These are phyloP conservation scores for Andrena flavipes DNA, from an alignment of 2,888 invertebrate genomes.

Conservation along the genomic window DNA sequence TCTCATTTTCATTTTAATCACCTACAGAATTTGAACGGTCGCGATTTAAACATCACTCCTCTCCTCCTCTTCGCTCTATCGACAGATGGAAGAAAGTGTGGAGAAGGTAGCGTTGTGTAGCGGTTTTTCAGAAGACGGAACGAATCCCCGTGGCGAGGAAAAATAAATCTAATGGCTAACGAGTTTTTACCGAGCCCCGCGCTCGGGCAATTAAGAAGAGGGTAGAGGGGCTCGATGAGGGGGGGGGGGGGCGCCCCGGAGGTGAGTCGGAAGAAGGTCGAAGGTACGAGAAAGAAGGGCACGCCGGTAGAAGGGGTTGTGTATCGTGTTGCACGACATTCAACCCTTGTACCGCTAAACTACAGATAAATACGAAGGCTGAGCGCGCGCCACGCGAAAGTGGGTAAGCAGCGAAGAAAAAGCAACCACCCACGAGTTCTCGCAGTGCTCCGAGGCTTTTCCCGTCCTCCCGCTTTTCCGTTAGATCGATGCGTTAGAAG, in stretches of 20 bases:
- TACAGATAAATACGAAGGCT: constrained; percentile 72
- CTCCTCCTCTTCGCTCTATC: neutral
- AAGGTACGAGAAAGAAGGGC: constrained; percentile 62
- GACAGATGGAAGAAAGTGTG: neutral
- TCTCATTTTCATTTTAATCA: too few relatives aligned
- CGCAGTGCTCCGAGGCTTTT: constrained; percentile 29
- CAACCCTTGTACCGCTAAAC: constrained; percentile 76
- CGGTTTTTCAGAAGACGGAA: constrained; percentile 52
- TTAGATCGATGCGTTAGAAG: neutral
- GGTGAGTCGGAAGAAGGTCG: constrained; percentile 73
- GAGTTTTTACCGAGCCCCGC: constrained; percentile 81
- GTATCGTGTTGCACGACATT: constrained; percentile 81
- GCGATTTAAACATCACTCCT: neutral
- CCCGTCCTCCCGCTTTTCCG: neutral
- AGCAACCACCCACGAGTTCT: constrained; percentile 47
- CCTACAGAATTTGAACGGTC: constrained; percentile 10
- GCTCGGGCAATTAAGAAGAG: constrained; percentile 79
- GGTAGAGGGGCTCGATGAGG: constrained; percentile 62
- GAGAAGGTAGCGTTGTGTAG: constrained; percentile 26
- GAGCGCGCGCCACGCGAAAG: constrained; percentile 58
- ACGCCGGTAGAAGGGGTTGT: constrained; percentile 65
- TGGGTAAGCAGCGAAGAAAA: constrained; percentile 44
- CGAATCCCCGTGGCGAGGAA: constrained; percentile 70
- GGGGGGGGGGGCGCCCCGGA: constrained; percentile 56
- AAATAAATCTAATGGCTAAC: constrained; percentile 83